Conservation (phyloP, 2,888 invertebrate genomes). For the Lithosia quadra region DNA sequence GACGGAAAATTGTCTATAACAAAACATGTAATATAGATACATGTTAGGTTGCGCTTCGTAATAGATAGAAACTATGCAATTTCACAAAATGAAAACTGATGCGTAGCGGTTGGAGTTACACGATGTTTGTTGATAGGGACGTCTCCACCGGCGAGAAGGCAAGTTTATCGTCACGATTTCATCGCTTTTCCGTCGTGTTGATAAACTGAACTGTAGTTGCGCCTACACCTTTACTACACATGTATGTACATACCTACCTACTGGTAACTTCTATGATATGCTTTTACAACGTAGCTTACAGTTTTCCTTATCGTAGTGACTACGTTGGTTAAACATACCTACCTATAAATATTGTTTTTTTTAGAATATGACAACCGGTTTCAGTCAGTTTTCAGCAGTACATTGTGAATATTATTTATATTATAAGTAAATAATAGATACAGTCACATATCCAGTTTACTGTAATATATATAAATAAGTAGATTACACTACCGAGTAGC, state of each 20-base stretch:
- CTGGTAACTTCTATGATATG: conserved; percentile 27
- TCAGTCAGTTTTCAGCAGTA: conserved; percentile 32
- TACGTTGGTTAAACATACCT: background rate
- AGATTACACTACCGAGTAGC: background rate
- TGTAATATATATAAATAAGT: background rate
- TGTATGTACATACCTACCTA: conserved; percentile 27
- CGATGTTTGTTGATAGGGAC: conserved; percentile 50
- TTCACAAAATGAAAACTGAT: conserved; percentile 52
- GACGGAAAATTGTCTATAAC: conserved; percentile 15
- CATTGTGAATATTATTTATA: background rate
- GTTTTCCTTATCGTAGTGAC: background rate
- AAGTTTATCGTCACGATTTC: conserved; percentile 63
- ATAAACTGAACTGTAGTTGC: conserved; percentile 58
- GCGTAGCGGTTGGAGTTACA: conserved; percentile 45
- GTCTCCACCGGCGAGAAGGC: conserved; percentile 53
- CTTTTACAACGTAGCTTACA: conserved; percentile 5
- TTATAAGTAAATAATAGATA: background rate
- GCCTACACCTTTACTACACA: conserved; percentile 46
- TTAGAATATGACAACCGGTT: conserved; percentile 18
- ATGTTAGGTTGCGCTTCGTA: conserved; percentile 43
- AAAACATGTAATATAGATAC: conserved; percentile 2
- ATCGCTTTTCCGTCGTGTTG: conserved; percentile 63
- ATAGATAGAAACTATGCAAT: conserved; percentile 46
- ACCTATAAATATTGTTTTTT: background rate
- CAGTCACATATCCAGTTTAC: background rate